Evolutionary conservation across 2,888 invertebrate species (phyloP).

Genomic region (Leucoma salicis): DNA sequence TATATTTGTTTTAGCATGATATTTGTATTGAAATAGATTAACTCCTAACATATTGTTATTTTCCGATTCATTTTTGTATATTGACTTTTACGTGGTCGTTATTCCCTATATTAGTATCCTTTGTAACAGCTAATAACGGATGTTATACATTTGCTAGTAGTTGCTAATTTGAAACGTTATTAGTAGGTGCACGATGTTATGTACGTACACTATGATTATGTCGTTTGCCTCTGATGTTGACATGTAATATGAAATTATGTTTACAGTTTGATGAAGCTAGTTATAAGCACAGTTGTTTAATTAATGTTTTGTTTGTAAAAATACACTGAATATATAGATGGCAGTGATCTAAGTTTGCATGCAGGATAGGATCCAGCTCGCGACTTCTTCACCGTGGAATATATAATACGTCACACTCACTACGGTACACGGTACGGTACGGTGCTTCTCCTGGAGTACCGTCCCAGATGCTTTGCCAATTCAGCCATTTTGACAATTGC

Average conservation of each 20-base stretch:
- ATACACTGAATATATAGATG: too few relatives aligned
- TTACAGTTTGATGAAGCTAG: background rate
- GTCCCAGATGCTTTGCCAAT: too few relatives aligned
- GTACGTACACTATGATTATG: slow-evolving; percentile 1
- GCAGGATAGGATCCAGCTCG: too few relatives aligned
- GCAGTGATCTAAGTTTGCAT: too few relatives aligned
- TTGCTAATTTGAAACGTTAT: slow-evolving; percentile 5
- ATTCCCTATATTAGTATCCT: background rate
- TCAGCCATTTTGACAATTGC: too few relatives aligned
- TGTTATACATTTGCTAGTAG: background rate
- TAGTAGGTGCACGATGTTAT: slow-evolving; percentile 2
- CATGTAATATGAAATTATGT: slow-evolving; percentile 3
- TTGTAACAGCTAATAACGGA: background rate
- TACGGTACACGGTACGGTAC: too few relatives aligned
- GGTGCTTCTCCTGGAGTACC: too few relatives aligned
- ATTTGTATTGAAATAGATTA: too few relatives aligned
- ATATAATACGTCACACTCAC: too few relatives aligned
- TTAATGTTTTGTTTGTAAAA: background rate
- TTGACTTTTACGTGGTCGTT: background rate
- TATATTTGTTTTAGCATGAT: too few relatives aligned
- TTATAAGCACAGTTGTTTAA: background rate
- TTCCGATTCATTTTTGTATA: background rate
- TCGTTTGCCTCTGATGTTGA: slow-evolving; percentile 3
- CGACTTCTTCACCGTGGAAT: too few relatives aligned
- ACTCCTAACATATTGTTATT: too few relatives aligned